phyloP scores from a whole-genome alignment of 2,797 vertebrate species.

The Macropodus opercularis region DNA sequence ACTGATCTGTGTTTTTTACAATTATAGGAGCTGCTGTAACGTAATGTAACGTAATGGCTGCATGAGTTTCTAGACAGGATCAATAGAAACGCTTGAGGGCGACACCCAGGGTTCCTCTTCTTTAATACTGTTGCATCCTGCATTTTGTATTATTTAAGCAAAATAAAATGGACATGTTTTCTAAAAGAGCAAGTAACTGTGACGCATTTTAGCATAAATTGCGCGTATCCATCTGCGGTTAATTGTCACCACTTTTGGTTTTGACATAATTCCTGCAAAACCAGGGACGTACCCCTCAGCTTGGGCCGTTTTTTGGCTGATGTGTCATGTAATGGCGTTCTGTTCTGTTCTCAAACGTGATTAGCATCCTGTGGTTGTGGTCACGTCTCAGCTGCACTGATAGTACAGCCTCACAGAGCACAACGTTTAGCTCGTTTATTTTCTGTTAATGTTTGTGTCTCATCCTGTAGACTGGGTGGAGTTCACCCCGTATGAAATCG shows the following conservation, averaged over 20 bases:
- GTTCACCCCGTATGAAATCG: conserved; percentile 97
- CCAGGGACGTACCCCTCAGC: too few relatives aligned
- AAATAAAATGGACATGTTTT: background rate
- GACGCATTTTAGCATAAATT: background rate
- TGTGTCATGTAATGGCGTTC: too few relatives aligned
- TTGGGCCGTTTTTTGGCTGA: too few relatives aligned
- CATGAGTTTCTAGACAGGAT: too few relatives aligned
- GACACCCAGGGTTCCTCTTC: background rate
- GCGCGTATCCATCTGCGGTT: background rate
- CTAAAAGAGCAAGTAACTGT: too few relatives aligned
- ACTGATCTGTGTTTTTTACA: background rate
- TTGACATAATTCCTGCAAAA: background rate
- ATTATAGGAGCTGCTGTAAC: too few relatives aligned
- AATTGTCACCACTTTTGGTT: background rate
- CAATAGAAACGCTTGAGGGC: too few relatives aligned
- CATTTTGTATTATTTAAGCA: background rate
- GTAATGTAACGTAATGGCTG: too few relatives aligned
- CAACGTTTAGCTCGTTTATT: background rate
- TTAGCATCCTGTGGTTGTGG: too few relatives aligned
- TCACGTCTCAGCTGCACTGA: too few relatives aligned
- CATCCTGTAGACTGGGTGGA: conserved; percentile 94
- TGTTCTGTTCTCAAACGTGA: too few relatives aligned
- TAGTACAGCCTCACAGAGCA: too few relatives aligned
- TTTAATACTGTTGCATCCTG: background rate
- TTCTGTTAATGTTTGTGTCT: conserved; percentile 34